Base-by-base conservation (phyloP, 2,113 vertebrate species). In the Oplegnathus fasciatus region DNA sequence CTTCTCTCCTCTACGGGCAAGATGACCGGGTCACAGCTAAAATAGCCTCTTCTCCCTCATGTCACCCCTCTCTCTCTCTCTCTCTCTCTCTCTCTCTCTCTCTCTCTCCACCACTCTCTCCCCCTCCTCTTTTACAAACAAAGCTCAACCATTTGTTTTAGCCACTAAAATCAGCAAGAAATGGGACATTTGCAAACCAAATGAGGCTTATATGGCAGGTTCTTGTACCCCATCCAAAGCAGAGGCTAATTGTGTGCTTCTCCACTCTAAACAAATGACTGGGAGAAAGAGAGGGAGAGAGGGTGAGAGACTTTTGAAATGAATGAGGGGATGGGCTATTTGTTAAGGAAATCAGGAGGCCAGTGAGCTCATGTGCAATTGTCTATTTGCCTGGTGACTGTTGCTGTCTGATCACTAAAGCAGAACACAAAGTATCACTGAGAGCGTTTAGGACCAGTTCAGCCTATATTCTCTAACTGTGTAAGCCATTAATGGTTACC, bases 131-230 rank as follows among this genome's bases (percentile, higher is more conserved):
- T 86, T 82, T 87, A 85, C 82, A 88, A 92, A 91, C 90, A 93
- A 92, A 93, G 66, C 87, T 71, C 72, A 28, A 66, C 80, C 93
- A 94, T 94, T 95, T 95, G 92, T 93, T 95, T 95, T 92, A 89
- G 85, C 90, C 82, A 86, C 89, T 92, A 89, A 95, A 95, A 94
- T 94, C 93, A 72, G 84, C 92, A 93, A 94, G 89, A 93, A 94
- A 93, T 90, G 87, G 83, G 65, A 73, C 81, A 93, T 95, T 94
- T 95, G 93, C 94, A 95, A 94, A 93, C 88, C 94, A 95, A 95
- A 95, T 94, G 89, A 93, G 92, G 90, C 87, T 89, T 83, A 78
- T 86, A 89, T 90, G 91, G 87, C 81, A 88, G 90, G 87, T 92
- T 93, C 87, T 92, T 93, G 92, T 90, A 80, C 86, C 88, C 34